Evolutionary conservation across 37 sponge, comb jelly and placozoan genomes (phyloP).

Genomic region (Aphrocallistes beatrix): DNA sequence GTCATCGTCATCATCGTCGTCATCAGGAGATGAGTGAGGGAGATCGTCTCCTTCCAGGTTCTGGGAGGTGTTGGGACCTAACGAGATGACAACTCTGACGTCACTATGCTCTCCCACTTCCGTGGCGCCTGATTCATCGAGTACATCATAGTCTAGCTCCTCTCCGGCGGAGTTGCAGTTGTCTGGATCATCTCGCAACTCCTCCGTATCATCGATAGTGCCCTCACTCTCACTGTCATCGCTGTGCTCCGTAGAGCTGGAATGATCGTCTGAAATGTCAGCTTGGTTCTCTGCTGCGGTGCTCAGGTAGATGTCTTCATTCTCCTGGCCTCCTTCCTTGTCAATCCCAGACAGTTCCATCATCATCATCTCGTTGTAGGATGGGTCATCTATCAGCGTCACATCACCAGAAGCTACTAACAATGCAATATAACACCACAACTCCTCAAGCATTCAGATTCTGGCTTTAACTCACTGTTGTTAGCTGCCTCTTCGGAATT

Average conservation of each 20-base stretch:
- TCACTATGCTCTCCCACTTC: slow-evolving; percentile 14
- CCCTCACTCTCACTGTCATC: slow-evolving; percentile 25
- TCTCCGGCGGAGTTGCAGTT: slow-evolving; percentile 77
- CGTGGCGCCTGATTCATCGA: slow-evolving; percentile 47
- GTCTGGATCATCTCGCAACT: slow-evolving; percentile 44
- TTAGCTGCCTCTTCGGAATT: background rate
- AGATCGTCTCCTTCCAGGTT: background rate
- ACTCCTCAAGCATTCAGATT: too few relatives aligned
- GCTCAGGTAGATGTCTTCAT: background rate
- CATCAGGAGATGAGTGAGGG: background rate
- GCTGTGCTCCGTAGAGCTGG: background rate
- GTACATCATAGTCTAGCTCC: slow-evolving; percentile 52
- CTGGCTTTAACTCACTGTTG: background rate
- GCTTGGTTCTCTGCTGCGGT: background rate
- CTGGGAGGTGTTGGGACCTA: background rate
- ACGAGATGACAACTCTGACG: slow-evolving; percentile 25
- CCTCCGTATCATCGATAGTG: slow-evolving; percentile 57
- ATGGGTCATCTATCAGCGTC: background rate
- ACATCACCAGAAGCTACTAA: background rate
- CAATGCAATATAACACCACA: too few relatives aligned
- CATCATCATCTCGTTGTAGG: background rate
- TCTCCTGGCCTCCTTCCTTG: slow-evolving; percentile 13
- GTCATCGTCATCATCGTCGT: slow-evolving; percentile 14
- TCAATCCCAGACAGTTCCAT: background rate
- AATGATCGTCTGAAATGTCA: background rate